Evolutionary conservation across 2,888 invertebrate genomes (phyloP).

Genomic region (Microctonus hyperodae): DNA sequence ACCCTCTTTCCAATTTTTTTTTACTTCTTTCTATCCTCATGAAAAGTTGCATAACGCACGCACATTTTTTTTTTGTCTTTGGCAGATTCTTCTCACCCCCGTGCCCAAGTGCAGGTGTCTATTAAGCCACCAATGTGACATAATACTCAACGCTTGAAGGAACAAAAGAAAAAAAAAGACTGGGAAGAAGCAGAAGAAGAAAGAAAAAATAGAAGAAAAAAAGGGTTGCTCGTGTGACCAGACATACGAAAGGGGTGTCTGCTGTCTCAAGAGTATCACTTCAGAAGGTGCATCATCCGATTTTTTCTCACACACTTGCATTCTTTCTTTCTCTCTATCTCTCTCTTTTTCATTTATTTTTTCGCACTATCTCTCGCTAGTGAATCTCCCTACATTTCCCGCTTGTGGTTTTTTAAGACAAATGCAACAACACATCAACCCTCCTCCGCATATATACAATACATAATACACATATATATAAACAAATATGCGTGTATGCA

Average conservation of each 20-base stretch:
- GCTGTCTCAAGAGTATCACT: conserved; percentile 57
- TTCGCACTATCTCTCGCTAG: neutral
- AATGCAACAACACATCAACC: neutral
- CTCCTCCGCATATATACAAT: neutral
- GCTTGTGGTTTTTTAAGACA: neutral
- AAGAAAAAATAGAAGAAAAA: neutral
- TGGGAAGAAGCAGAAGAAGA: conserved; percentile 8
- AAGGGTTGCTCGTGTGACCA: conserved; percentile 50
- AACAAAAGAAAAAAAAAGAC: conserved; percentile 19
- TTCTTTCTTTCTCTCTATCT: conserved; percentile 24
- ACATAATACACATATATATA: too few species aligned
- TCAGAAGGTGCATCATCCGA: conserved; percentile 46
- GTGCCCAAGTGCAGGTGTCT: conserved; percentile 50
- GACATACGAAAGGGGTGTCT: conserved; percentile 55
- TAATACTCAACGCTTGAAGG: conserved; percentile 55
- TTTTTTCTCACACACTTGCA: conserved; percentile 26
- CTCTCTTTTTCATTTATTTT: too few species aligned
- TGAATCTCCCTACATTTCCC: neutral
- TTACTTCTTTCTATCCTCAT: neutral
- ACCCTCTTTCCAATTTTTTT: conserved; percentile 8
- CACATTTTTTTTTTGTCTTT: conserved; percentile 19
- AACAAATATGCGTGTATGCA: too few species aligned
- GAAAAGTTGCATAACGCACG: conserved; percentile 20
- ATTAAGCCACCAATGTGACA: conserved; percentile 55
- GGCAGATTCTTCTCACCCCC: conserved; percentile 12